A percentile compares a stretch with the other conserved stretches of the same genome.
Conservation (phyloP, 2,113 vertebrate species). For the Hyperopisus bebe region DNA sequence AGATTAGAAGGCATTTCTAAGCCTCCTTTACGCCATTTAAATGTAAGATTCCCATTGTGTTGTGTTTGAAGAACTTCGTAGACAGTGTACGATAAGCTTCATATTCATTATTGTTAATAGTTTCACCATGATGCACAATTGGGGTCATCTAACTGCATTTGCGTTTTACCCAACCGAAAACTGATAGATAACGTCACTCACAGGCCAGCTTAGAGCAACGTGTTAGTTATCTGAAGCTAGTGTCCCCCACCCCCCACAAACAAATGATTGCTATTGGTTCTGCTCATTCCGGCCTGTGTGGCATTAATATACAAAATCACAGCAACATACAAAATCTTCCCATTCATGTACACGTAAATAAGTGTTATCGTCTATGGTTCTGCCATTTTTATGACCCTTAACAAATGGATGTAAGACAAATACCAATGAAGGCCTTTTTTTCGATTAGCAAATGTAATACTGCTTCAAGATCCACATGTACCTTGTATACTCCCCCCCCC, state of each 20-base stretch:
- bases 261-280: neutral
- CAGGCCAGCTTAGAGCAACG: neutral
- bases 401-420: neutral
- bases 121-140: neutral
- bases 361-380: neutral
- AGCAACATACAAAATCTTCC: neutral
- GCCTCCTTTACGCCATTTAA: neutral
- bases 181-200: neutral
- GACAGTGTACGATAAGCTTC: neutral
- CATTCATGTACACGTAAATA: neutral
- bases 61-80: neutral
- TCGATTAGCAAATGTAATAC: neutral
- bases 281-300: neutral
- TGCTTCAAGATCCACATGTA: neutral
- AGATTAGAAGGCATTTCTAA: neutral
- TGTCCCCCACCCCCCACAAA: neutral
- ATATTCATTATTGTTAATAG: neutral
- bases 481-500: neutral
- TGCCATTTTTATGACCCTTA: neutral
- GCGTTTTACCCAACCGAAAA: neutral
- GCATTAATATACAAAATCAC: neutral
- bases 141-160: neutral
- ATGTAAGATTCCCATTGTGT: neutral
- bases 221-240: neutral
- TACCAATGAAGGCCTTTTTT: neutral